Evolutionary conservation across 2,797 vertebrate genomes (phyloP), one percentile per base, ranked within the genome.

Genomic region (Leptodactylus fallax): DNA sequence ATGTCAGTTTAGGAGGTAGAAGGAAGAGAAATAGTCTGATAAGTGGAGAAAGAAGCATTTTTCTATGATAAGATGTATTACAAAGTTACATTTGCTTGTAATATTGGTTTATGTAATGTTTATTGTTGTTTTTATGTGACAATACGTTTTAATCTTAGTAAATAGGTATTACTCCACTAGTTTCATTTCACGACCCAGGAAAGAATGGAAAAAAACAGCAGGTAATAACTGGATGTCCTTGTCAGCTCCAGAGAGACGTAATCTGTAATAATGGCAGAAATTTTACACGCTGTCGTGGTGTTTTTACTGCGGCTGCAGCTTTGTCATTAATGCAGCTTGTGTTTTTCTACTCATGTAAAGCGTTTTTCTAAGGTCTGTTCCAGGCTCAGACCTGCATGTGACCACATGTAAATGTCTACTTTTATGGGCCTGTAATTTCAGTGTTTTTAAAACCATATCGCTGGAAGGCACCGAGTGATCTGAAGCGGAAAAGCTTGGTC

Each of bases 361-460:
- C 90, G 91, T 92, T 93, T 91, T 87, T 93, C 92, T 92, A 91
- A 92, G 92, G 93, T 91, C 92, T 91, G 90, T 90, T 93, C 90
- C 90, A 92, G 92, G 91, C 93, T 93, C 93, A 92, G 92, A 94
- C 90, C 90, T 91, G 90, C 93, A 94, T 95, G 93, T 94, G 95
- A 95, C 92, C 92, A 94, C 94, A 94, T 91, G 91, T 94, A 94
- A 95, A 94, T 94, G 93, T 92, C 92, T 91, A 78, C 93, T 94
- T 95, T 95, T 94, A 95, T 93, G 92, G 91, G 91, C 72, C 93
- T 93, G 91, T 94, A 95, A 94, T 94, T 93, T 93, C 90, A 89
- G 84, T 90, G 93, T 91, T 92, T 93, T 94, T 92, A 94, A 77
- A 93, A 94, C 90, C 83, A 6, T 25, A 0, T 90, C 89, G 93